phyloP scores from a whole-genome alignment of 1,140 invertebrate species.

The Drosophila aff. region DNA sequence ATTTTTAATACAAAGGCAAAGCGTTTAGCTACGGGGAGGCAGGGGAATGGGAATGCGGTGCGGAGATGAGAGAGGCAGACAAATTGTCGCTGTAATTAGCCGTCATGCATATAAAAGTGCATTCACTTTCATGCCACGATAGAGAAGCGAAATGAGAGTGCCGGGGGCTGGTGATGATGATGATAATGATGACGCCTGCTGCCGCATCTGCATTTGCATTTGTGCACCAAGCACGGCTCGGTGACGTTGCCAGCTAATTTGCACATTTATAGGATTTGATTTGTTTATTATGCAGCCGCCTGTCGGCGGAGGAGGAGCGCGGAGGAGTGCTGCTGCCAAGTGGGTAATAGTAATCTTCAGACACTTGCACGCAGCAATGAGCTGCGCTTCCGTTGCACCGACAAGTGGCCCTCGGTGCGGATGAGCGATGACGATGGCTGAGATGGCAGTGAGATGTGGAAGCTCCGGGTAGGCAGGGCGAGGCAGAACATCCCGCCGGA shows the following conservation, averaged over 20 bases:
- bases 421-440: conserved; percentile 42
- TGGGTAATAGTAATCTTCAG: conserved; percentile 79
- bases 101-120: conserved; percentile 79
- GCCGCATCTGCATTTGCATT: conserved; percentile 32
- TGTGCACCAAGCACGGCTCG: conserved; percentile 44
- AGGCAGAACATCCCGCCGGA: conserved; percentile 50
- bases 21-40: conserved; percentile 61
- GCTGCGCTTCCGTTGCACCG: conserved; percentile 50
- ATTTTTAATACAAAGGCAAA: conserved; percentile 67
- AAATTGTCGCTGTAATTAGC: conserved; percentile 81
- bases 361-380: conserved; percentile 55
- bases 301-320: not conserved
- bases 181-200: conserved; percentile 54
- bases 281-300: conserved; percentile 74
- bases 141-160: conserved; percentile 48
- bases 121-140: conserved; percentile 77
- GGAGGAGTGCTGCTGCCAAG: conserved; percentile 53
- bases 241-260: conserved; percentile 77
- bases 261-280: conserved; percentile 79
- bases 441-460: not conserved
- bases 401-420: conserved; percentile 55
- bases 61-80: conserved; percentile 53
- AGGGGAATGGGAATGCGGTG: not conserved
- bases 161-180: conserved; percentile 9
- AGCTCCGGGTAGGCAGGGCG: conserved; percentile 9